These are phyloP conservation scores for Sycophaga agraensis DNA, from an alignment of 1,140 invertebrate species.

Conservation along the genomic window DNA sequence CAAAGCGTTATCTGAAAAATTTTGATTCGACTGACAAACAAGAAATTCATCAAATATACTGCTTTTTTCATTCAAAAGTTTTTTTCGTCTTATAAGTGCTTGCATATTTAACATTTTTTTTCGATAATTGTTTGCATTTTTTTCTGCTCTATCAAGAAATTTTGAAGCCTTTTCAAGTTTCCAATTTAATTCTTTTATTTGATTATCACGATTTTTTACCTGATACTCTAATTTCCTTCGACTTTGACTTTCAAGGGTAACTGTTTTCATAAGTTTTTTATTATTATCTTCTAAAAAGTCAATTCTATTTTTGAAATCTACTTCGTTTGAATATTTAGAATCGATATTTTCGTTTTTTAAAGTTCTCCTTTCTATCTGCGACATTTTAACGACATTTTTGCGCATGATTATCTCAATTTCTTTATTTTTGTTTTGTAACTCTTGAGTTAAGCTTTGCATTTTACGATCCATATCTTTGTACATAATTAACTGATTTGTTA, in stretches of 20 bases:
- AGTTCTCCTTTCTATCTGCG: slow-evolving; percentile 12
- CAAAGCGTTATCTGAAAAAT: slow-evolving; percentile 39
- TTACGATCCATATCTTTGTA: slow-evolving; percentile 41
- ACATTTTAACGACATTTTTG: slow-evolving; percentile 30
- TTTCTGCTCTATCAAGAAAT: slow-evolving; percentile 50
- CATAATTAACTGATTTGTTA: slow-evolving; percentile 41
- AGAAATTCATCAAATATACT: slow-evolving; percentile 38
- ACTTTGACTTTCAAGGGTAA: slow-evolving; percentile 41
- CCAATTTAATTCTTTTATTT: slow-evolving; percentile 53
- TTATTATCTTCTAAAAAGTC: slow-evolving; percentile 43
- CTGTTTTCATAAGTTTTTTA: slow-evolving; percentile 45
- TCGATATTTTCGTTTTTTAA: slow-evolving; percentile 5
- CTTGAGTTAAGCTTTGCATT: slow-evolving; percentile 31
- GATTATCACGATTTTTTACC: slow-evolving; percentile 44
- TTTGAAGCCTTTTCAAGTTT: slow-evolving; percentile 51
- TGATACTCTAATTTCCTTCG: slow-evolving; percentile 43
- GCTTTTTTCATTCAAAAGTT: slow-evolving; percentile 41
- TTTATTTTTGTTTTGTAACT: slow-evolving; percentile 32
- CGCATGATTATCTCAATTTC: slow-evolving; percentile 34
- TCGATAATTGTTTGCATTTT: slow-evolving; percentile 46
- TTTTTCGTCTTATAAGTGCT: slow-evolving; percentile 42
- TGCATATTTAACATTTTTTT: slow-evolving; percentile 48
- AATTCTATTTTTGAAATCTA: slow-evolving; percentile 37
- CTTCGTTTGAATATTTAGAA: slow-evolving; percentile 14
- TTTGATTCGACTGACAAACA: slow-evolving; percentile 30